A percentile compares a stretch with the other conserved stretches of the same genome.
Conservation (phyloP, 2,888 invertebrate species). For the Reticulitermes lucifugus region DNA sequence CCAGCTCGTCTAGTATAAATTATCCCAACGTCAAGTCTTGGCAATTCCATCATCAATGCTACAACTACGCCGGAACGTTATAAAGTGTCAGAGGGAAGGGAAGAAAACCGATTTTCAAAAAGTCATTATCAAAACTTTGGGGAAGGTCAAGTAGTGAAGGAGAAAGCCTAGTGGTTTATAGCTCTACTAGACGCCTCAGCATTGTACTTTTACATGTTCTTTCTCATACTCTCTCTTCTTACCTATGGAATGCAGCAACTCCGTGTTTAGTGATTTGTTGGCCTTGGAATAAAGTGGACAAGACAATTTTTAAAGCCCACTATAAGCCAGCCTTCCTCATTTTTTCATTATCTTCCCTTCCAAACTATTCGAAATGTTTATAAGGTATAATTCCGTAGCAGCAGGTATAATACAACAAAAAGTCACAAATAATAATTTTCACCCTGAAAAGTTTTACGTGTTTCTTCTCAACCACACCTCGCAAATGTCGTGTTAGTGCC, state of each 20-base stretch:
- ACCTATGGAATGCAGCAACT: constrained; percentile 23
- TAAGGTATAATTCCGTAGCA: too few species aligned
- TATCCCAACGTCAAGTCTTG: constrained; percentile 34
- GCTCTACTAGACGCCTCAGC: not conserved
- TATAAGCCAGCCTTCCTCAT: not conserved
- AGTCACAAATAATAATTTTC: too few species aligned
- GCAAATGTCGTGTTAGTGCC: too few species aligned
- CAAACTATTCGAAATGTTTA: not conserved
- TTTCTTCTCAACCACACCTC: too few species aligned
- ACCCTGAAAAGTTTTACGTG: too few species aligned
- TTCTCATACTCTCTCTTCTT: not conserved
- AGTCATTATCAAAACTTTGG: constrained; percentile 44
- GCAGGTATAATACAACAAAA: too few species aligned
- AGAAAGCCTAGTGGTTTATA: constrained; percentile 41
- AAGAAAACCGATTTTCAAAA: not conserved
- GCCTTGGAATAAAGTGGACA: constrained; percentile 39
- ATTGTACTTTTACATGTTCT: not conserved
- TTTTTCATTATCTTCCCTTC: not conserved
- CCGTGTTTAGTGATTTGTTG: constrained; percentile 34
- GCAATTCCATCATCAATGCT: not conserved
- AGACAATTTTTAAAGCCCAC: constrained; percentile 25
- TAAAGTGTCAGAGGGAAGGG: not conserved
- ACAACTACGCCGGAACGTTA: not conserved
- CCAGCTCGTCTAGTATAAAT: constrained; percentile 33
- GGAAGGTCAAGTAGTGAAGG: constrained; percentile 30